Evolutionary conservation across 2,797 vertebrate species (phyloP).

Genomic region (Lutjanus campechanus): DNA sequence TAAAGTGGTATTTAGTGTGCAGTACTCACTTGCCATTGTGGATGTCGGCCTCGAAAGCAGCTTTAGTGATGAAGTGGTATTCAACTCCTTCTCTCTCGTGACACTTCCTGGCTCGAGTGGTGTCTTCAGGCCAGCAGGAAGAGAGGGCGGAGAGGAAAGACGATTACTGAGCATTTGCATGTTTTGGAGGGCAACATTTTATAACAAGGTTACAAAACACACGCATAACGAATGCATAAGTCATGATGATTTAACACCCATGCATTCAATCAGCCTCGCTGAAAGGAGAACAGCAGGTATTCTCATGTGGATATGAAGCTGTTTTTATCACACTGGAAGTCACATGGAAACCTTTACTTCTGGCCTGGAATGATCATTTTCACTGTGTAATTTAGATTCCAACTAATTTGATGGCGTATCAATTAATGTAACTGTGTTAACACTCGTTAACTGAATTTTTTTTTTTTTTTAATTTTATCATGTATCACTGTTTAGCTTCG

Average conservation of each 20-base stretch:
- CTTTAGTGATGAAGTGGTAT: slow-evolving; percentile 94
- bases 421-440: no score
- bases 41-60: slow-evolving; percentile 91
- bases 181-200: not conserved
- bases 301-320: not conserved
- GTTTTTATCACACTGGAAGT: not conserved
- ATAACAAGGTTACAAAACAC: not conserved
- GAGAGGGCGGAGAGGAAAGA: not conserved
- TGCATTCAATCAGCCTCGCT: not conserved
- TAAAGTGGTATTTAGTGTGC: not conserved
- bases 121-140: slow-evolving; percentile 83
- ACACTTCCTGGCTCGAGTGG: slow-evolving; percentile 91
- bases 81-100: slow-evolving; percentile 95
- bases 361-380: not conserved
- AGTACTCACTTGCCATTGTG: slow-evolving; percentile 90
- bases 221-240: not conserved
- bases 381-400: not conserved
- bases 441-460: no score
- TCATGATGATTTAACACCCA: not conserved
- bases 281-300: not conserved
- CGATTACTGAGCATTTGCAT: not conserved
- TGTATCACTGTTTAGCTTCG: no score
- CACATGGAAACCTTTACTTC: not conserved
- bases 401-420: not conserved
- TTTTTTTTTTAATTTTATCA: no score